Conservation (phyloP, 2,797 vertebrate species). For the Paguma larvata region DNA sequence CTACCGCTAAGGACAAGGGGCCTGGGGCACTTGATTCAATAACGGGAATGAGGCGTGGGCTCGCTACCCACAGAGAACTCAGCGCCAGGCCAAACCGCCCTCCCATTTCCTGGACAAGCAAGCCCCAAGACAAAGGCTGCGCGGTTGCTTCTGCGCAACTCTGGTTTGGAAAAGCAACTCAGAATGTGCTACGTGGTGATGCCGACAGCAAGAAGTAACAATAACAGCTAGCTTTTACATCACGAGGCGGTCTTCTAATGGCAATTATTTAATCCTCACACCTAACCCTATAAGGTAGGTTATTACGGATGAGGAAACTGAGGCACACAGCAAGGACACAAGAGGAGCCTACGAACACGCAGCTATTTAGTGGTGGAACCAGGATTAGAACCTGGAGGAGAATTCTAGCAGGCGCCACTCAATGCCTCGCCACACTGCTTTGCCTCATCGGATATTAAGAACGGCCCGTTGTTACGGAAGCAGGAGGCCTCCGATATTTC, state of each 20-base stretch:
- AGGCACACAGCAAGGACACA: neutral
- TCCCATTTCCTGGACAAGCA: neutral
- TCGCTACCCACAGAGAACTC: neutral
- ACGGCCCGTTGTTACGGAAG: neutral
- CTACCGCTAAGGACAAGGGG: neutral
- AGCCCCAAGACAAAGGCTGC: neutral
- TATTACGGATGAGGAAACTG: neutral
- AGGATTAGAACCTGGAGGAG: neutral
- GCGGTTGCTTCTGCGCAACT: neutral
- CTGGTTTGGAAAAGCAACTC: slow-evolving; percentile 14
- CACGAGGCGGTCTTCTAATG: neutral
- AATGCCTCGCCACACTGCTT: neutral
- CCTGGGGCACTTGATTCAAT: neutral
- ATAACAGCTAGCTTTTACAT: neutral
- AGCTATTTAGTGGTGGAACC: neutral
- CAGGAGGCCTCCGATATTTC: neutral
- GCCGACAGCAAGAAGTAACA: neutral
- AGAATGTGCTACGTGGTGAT: neutral
- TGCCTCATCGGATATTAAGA: neutral
- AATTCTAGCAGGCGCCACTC: neutral
- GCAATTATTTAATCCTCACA: neutral
- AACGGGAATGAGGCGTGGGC: neutral
- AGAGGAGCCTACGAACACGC: neutral
- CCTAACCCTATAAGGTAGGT: neutral
- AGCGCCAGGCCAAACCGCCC: neutral